Conservation (phyloP, 2,113 vertebrate species). For the Crotalus viridis region DNA sequence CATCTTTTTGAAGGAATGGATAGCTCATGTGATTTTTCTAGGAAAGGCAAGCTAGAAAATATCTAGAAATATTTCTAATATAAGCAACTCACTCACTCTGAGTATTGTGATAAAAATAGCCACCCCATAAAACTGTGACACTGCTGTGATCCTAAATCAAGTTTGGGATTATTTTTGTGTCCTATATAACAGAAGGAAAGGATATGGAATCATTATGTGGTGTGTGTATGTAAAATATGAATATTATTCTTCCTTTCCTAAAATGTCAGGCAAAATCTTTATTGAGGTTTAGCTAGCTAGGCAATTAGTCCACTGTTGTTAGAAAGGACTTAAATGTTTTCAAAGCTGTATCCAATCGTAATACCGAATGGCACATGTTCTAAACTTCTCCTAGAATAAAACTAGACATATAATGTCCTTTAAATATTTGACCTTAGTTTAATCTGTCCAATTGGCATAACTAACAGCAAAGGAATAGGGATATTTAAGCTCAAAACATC, state of each 20-base stretch:
- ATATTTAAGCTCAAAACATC: neutral
- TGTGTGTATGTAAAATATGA: neutral
- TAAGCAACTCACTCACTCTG: neutral
- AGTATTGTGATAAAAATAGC: neutral
- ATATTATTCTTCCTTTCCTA: neutral
- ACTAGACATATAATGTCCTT: neutral
- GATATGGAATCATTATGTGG: neutral
- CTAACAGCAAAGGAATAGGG: neutral
- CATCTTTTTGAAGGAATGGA: neutral
- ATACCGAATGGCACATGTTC: neutral
- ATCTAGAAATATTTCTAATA: neutral
- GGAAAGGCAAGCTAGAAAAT: neutral
- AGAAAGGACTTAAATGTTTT: neutral
- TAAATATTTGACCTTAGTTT: neutral
- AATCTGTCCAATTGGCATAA: neutral
- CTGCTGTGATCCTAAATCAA: neutral
- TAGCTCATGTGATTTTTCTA: neutral
- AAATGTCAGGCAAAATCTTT: neutral
- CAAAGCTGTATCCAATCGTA: neutral
- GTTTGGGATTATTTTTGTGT: neutral
- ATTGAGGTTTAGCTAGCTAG: neutral
- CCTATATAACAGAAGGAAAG: neutral
- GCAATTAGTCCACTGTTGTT: neutral
- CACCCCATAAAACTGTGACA: neutral
- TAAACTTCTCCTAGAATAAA: neutral